Evolutionary conservation across 2,888 invertebrate genomes (phyloP), one percentile per base, ranked within the genome.

Genomic region (Globia sparganii): DNA sequence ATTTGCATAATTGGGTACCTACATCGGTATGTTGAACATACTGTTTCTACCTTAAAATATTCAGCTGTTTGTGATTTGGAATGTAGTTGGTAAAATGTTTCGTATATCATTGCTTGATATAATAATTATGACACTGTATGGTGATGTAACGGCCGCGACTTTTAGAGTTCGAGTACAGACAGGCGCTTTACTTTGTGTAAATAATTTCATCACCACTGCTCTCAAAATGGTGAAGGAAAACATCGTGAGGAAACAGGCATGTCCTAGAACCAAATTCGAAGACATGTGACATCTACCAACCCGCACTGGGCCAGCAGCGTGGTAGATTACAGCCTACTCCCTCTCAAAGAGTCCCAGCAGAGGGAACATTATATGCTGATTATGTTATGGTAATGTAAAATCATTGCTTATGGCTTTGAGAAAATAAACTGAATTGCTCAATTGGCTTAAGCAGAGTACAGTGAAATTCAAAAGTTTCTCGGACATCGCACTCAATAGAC

Each of bases 1-100:
- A 85, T 81, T 81, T 81, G 77, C 72, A 81, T 85, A 58, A 77
- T 64, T 40, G 13, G 46, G 21, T 53, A 21, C 8, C 4, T 25
- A 61, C 0, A 1, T 9, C 43, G 6, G 5, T 34, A 25, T 43
- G 15, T 53, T 78, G 15, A 65, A 58, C 5, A 28, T 31, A 25
- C 1, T 31, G 13, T 28, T 49, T 40, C 25, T 3, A 40, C 4
- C 59, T 59, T 69, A 15, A 18, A 68, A 25, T 18, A 53, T 6
- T 43, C 1, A 40, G 21, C 3, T 59, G 18, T 25, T 61, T 18
- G 9, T 43, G 21, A 21, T 31, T 61, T 31, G 4, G 0, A 61
- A 31, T n/a, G 4, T 40, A 31, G 13, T 62, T 40, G 4, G 18
- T 28, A 6, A 28, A 11, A 21, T 6, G 18, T 15, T 46, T 69